Evolutionary conservation across 2,888 invertebrate genomes (phyloP), one percentile per base, ranked within the genome.

Genomic region (Xanthia icteritia): DNA sequence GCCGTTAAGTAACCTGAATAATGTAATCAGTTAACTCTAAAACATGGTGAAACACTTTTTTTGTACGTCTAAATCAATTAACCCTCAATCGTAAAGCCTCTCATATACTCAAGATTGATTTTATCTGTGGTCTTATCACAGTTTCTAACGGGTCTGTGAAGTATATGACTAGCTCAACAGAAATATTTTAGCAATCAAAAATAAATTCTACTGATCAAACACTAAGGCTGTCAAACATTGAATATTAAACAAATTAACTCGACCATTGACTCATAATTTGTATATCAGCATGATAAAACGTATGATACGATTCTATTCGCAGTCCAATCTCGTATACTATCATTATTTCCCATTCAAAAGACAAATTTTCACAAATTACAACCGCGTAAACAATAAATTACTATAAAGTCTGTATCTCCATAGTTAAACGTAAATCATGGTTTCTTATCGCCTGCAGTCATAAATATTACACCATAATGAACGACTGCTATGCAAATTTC

Each of bases 401-500:
- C 82, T 84, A 85, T 90, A 89, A 90, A 90, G 79, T 83, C 86
- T 82, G 80, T 87, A 90, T 88, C 88, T 87, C 87, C 86, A 86
- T 86, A 88, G 82, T 89, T 86, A 73, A 80, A 86, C 88, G 85
- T 92, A 91, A 92, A 92, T 92, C 92, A 91, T 83, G 83, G 86
- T 89, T 88, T 90, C 89, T 90, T 91, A 92, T 91, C 91, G 90
- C 70, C 83, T 82, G 83, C 76, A 77, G 81, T 85, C 88, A 89
- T 92, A 92, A 90, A 91, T 90, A 89, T 88, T 83, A 85, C 85
- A 86, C 83, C 87, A 88, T 90, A 72, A 91, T 88, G 89, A 88
- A 89, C 84, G 85, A 88, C 88, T 88, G 88, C 89, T 90, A 92
- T 91, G 91, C 91, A 89, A 91, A 92, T 92, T 88, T 86, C 74